phyloP scores from a whole-genome alignment of 2,888 invertebrate species.

The Synanthedon myopaeformis region DNA sequence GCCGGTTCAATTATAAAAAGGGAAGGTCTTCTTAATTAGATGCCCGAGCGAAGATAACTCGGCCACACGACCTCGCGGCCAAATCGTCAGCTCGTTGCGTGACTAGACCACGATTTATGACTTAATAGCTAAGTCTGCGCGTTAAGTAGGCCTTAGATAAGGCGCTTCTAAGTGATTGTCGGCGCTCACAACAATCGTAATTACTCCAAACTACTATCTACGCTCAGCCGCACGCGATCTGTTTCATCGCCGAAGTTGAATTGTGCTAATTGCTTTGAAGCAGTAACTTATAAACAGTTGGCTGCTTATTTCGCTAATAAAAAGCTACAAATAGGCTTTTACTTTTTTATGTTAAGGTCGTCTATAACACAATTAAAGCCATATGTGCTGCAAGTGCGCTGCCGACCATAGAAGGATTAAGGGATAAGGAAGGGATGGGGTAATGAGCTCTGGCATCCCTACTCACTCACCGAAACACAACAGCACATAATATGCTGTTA shows the following conservation, averaged over 20 bases:
- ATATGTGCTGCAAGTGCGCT: too few relatives aligned
- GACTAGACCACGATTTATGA: conserved; percentile 63
- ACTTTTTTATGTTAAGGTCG: too few relatives aligned
- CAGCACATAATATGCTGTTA: too few relatives aligned
- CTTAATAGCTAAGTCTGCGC: conserved; percentile 64
- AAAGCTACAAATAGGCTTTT: not conserved
- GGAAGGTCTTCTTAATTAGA: conserved; percentile 55
- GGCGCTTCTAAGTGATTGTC: conserved; percentile 69
- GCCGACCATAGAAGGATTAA: too few relatives aligned
- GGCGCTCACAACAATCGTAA: conserved; percentile 69
- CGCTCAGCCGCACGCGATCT: conserved; percentile 56
- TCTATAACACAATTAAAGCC: too few relatives aligned
- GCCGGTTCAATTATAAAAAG: conserved; percentile 11
- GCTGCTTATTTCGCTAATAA: not conserved
- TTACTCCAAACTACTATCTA: conserved; percentile 67
- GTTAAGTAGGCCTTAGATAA: conserved; percentile 69
- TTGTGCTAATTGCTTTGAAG: conserved; percentile 51
- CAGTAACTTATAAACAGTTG: conserved; percentile 9
- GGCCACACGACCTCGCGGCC: conserved; percentile 32
- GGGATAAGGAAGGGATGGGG: too few relatives aligned
- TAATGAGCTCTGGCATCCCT: too few relatives aligned
- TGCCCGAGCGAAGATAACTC: conserved; percentile 55
- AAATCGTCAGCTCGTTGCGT: conserved; percentile 62
- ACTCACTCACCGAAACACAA: too few relatives aligned
- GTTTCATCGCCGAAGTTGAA: conserved; percentile 50